phyloP scores from a whole-genome alignment of 1,140 invertebrate genomes.

The Danaus plexippus region DNA sequence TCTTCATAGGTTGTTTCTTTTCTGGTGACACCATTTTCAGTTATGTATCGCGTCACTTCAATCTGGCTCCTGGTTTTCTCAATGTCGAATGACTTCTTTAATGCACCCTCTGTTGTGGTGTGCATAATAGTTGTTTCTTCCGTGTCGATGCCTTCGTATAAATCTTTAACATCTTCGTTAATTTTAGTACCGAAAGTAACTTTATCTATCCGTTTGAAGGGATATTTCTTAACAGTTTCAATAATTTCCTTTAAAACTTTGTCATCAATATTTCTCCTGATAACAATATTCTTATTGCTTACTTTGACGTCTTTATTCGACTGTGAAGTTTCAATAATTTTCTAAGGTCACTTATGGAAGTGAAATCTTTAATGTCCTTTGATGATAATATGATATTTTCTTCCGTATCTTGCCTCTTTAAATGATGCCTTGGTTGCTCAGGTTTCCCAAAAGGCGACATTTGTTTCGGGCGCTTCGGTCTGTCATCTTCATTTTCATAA shows the following conservation, averaged over 20 bases:
- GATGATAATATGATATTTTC: conserved; percentile 66
- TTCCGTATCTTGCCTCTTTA: conserved; percentile 63
- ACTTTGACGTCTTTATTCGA: conserved; percentile 56
- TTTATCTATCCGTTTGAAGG: conserved; percentile 63
- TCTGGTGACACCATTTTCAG: conserved; percentile 68
- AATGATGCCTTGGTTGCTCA: conserved; percentile 57
- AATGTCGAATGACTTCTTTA: conserved; percentile 64
- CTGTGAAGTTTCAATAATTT: conserved; percentile 59
- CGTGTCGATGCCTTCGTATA: conserved; percentile 62
- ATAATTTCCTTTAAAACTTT: conserved; percentile 63
- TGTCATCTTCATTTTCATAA: conserved; percentile 61
- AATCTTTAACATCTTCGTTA: conserved; percentile 64
- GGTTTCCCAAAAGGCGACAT: conserved; percentile 58
- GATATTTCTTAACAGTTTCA: conserved; percentile 65
- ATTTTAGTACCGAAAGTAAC: conserved; percentile 63
- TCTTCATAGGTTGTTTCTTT: conserved; percentile 70
- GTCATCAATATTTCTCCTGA: conserved; percentile 62
- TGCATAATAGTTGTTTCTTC: conserved; percentile 55
- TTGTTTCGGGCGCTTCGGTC: conserved; percentile 54
- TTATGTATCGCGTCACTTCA: conserved; percentile 67
- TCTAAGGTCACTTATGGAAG: conserved; percentile 62
- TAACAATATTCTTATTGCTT: conserved; percentile 65
- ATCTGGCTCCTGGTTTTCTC: conserved; percentile 68
- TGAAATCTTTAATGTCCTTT: conserved; percentile 65
- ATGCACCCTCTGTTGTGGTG: conserved; percentile 53